These are phyloP conservation scores for Conistra vaccinii DNA, from an alignment of 2,888 invertebrate genomes.

Conservation along the genomic window DNA sequence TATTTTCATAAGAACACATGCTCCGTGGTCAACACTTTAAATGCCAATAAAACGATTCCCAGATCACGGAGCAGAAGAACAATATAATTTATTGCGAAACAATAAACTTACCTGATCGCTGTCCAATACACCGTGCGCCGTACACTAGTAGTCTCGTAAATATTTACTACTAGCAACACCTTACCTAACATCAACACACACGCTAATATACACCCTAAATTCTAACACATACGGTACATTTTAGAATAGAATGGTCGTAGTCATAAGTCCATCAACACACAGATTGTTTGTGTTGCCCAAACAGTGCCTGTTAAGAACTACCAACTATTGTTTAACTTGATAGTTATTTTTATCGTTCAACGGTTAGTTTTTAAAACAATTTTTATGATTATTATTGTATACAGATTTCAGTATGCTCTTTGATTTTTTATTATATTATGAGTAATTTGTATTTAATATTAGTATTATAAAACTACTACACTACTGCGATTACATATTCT, in stretches of 20 bases:
- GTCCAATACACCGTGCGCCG: constrained; percentile 60
- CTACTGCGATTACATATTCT: constrained; percentile 23
- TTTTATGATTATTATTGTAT: constrained; percentile 74
- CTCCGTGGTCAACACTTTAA: constrained; percentile 30
- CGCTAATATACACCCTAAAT: constrained; percentile 62
- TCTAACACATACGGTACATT: constrained; percentile 53
- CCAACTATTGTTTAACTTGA: constrained; percentile 78
- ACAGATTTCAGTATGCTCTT: constrained; percentile 47
- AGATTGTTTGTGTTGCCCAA: constrained; percentile 70
- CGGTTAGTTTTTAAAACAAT: constrained; percentile 60
- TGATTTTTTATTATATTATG: constrained; percentile 24
- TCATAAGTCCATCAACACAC: constrained; percentile 73
- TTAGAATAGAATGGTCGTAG: constrained; percentile 20
- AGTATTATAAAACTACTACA: constrained; percentile 10
- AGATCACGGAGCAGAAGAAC: constrained; percentile 25
- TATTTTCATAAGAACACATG: constrained; percentile 26
- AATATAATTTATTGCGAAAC: constrained; percentile 62
- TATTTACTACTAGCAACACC: constrained; percentile 77
- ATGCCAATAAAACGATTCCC: constrained; percentile 35
- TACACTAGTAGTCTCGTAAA: constrained; percentile 70
- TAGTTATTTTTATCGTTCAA: constrained; percentile 79
- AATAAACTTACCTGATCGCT: constrained; percentile 70
- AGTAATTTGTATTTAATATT: constrained; percentile 6
- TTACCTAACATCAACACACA: constrained; percentile 61
- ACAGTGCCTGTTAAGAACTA: constrained; percentile 71